phyloP scores from a whole-genome alignment of 2,888 invertebrate species.

The Amblyteles armatorius region DNA sequence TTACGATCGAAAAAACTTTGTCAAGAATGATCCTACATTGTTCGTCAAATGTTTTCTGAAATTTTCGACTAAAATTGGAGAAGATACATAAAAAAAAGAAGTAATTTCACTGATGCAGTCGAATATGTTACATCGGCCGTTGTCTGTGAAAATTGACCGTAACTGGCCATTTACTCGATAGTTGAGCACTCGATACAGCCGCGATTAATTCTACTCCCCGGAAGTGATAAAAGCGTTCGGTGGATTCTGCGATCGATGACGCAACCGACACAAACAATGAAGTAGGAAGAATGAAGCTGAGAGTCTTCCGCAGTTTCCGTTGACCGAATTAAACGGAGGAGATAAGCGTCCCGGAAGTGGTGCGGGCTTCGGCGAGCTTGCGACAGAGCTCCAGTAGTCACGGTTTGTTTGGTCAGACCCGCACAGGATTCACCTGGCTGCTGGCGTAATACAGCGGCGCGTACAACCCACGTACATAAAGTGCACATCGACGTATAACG shows the following conservation, averaged over 20 bases:
- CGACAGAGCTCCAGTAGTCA: slow-evolving; percentile 50
- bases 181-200: background rate
- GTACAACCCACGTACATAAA: background rate
- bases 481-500: slow-evolving; percentile 7
- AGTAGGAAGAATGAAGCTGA: slow-evolving; percentile 24
- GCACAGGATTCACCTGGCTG: slow-evolving; percentile 51
- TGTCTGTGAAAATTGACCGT: background rate
- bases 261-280: slow-evolving; percentile 41
- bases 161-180: background rate
- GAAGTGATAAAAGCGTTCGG: slow-evolving; percentile 16
- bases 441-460: slow-evolving; percentile 43
- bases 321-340: slow-evolving; percentile 39
- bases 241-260: background rate
- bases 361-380: background rate
- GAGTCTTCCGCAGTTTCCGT: background rate
- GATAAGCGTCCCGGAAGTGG: slow-evolving; percentile 35
- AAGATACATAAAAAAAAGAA: too few species aligned
- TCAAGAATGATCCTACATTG: too few species aligned
- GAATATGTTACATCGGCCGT: background rate
- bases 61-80: too few species aligned
- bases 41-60: too few species aligned
- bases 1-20: too few species aligned
- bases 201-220: slow-evolving; percentile 28
- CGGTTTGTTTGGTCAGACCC: slow-evolving; percentile 61
- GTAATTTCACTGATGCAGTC: too few species aligned